These are phyloP conservation scores for Nasonia longicornis DNA, from an alignment of 1,140 invertebrate species.

Conservation along the genomic window DNA sequence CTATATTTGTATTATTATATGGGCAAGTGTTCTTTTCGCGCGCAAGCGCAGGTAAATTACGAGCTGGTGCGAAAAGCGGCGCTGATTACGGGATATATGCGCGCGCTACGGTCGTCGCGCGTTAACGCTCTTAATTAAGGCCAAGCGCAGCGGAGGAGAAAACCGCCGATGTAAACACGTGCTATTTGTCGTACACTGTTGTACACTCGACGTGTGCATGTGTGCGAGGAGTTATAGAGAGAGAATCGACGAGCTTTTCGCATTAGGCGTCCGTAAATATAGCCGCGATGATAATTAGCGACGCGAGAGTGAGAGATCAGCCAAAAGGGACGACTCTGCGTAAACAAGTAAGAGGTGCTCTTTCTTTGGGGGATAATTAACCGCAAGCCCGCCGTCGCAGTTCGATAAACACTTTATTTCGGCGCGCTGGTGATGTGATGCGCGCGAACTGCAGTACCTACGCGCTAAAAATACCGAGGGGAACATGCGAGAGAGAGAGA, in stretches of 20 bases:
- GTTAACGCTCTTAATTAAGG: conserved; percentile 21
- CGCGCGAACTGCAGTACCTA: conserved; percentile 53
- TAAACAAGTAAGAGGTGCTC: too few relatives aligned
- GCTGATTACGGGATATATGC: neutral
- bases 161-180: neutral
- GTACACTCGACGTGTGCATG: conserved; percentile 9
- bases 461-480: conserved; percentile 54
- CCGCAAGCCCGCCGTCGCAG: too few relatives aligned
- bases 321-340: too few relatives aligned
- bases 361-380: too few relatives aligned
- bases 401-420: conserved; percentile 57
- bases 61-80: too few relatives aligned
- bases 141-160: neutral
- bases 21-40: neutral
- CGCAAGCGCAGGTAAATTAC: too few relatives aligned
- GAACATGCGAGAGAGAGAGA: conserved; percentile 16
- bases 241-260: neutral
- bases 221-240: conserved; percentile 41
- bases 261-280: too few relatives aligned
- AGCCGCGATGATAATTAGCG: neutral
- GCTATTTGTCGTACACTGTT: neutral
- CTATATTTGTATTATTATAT: conserved; percentile 1
- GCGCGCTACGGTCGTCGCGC: neutral
- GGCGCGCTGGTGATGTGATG: conserved; percentile 49
- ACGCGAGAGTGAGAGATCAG: neutral